Percentiles rank a stretch among this genome's conserved stretches.
Conservation (phyloP, 2,888 invertebrate genomes). For the Ethmia dodecea region DNA sequence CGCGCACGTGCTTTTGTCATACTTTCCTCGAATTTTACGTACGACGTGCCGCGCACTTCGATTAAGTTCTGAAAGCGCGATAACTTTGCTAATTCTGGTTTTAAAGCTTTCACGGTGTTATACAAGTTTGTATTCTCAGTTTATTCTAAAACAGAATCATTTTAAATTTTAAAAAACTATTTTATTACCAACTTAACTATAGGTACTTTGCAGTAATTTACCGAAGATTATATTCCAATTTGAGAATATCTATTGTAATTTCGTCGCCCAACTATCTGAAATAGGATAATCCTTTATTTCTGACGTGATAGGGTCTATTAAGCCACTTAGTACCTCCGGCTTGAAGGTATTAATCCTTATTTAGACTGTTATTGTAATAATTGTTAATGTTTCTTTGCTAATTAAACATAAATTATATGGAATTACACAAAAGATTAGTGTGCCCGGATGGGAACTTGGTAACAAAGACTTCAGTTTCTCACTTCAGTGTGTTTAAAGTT, state of each 20-base stretch:
- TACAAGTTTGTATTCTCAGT: constrained; percentile 10
- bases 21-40: constrained; percentile 68
- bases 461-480: no score
- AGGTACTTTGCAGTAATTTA: neutral
- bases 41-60: constrained; percentile 68
- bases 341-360: constrained; percentile 5
- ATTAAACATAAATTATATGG: constrained; percentile 4
- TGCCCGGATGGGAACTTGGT: constrained; percentile 5
- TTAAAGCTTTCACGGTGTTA: constrained; percentile 43
- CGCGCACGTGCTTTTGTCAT: constrained; percentile 71
- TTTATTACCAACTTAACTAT: no score
- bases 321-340: constrained; percentile 3
- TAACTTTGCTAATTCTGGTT: constrained; percentile 57
- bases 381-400: constrained; percentile 5
- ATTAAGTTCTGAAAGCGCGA: constrained; percentile 57
- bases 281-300: constrained; percentile 10
- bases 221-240: no score
- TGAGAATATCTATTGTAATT: constrained; percentile 7
- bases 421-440: constrained; percentile 5
- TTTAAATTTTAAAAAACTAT: no score
- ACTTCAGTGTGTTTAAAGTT: no score
- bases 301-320: constrained; percentile 9
- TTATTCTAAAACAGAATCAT: constrained; percentile 6
- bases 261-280: constrained; percentile 10
- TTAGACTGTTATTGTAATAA: constrained; percentile 1